These are phyloP conservation scores for Papilio dardanus DNA, from an alignment of 1,140 invertebrate species.

Conservation along the genomic window DNA sequence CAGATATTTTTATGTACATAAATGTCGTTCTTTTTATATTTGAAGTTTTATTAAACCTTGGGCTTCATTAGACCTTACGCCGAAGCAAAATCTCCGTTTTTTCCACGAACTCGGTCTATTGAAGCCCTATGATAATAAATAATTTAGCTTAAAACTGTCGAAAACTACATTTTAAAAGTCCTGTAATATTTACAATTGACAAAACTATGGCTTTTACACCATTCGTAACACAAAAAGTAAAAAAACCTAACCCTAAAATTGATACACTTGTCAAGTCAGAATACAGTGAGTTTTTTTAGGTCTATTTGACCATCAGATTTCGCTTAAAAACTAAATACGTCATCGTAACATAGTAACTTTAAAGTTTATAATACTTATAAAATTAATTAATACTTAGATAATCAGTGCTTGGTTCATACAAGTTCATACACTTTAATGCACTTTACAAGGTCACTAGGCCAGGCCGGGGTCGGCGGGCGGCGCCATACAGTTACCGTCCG, in stretches of 20 bases:
- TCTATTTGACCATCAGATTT: neutral
- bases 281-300: no score
- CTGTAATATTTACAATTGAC: neutral
- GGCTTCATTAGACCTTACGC: no score
- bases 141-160: neutral
- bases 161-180: neutral
- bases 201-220: neutral
- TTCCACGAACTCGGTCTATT: no score
- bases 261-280: no score
- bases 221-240: neutral
- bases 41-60: neutral
- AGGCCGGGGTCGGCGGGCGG: slow-evolving; percentile 71
- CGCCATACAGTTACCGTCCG: slow-evolving; percentile 95
- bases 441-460: no score
- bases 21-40: neutral
- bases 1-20: slow-evolving; percentile 16
- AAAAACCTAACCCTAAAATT: neutral
- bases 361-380: no score
- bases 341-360: no score
- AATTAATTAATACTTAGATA: neutral
- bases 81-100: no score
- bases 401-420: neutral
- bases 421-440: no score
- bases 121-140: neutral
- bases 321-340: neutral